A percentile compares a stretch with the other conserved stretches of the same genome.
These are phyloP conservation scores for Nebria brevicollis DNA, from an alignment of 2,888 invertebrate genomes.

Conservation along the genomic window DNA sequence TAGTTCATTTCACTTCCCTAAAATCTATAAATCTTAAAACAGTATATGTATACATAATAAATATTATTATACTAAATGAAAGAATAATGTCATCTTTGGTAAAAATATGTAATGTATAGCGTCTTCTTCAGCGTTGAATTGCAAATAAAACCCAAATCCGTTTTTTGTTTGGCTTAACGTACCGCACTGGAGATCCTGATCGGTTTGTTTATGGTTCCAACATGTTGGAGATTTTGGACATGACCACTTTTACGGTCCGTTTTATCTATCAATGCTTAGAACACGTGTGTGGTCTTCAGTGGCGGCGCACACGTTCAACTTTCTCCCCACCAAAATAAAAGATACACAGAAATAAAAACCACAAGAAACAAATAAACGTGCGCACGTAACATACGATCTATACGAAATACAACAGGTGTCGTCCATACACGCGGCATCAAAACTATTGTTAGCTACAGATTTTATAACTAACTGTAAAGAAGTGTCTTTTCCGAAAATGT, in stretches of 20 bases:
- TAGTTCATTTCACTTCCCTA: neutral
- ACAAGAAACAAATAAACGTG: neutral
- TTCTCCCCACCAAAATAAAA: constrained; percentile 20
- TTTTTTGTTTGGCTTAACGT: neutral
- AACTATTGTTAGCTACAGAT: neutral
- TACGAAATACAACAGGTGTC: neutral
- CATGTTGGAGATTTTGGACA: constrained; percentile 52
- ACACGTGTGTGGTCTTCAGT: constrained; percentile 54
- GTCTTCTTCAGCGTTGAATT: no score
- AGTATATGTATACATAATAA: no score
- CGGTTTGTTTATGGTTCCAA: constrained; percentile 52
- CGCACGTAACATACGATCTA: neutral
- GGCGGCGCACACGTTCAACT: constrained; percentile 33
- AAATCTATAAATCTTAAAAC: no score
- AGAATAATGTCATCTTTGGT: no score
- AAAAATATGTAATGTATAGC: no score
- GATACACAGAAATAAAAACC: neutral
- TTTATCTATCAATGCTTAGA: constrained; percentile 54
- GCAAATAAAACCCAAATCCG: no score
- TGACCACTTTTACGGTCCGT: constrained; percentile 51
- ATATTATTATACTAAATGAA: no score
- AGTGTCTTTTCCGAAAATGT: neutral
- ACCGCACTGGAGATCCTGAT: constrained; percentile 38
- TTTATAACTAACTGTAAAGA: no score
- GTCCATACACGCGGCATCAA: neutral